Conservation (phyloP, 2,888 invertebrate genomes). For the Hydrotaea cyrtoneurina region DNA sequence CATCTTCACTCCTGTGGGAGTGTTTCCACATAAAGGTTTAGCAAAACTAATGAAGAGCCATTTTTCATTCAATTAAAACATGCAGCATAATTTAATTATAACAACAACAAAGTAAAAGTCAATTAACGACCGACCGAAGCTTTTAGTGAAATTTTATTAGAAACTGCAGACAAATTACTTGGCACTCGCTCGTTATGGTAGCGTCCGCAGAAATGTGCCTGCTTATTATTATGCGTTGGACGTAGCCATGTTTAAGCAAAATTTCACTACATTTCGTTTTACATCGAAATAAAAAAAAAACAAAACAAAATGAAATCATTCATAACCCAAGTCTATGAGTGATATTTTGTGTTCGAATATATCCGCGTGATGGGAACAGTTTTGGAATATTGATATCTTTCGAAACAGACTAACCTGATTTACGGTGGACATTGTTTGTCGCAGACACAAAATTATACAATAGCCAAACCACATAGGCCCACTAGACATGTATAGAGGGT, state of each 20-base stretch:
- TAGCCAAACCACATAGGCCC: too few species aligned
- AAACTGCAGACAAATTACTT: conserved; percentile 59
- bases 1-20: conserved; percentile 35
- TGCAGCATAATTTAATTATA: conserved; percentile 59
- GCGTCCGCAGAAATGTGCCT: neutral
- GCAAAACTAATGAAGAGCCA: conserved; percentile 49
- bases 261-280: conserved; percentile 54
- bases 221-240: conserved; percentile 52
- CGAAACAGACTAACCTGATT: neutral
- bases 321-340: neutral
- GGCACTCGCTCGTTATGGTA: conserved; percentile 43
- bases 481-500: too few species aligned
- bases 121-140: conserved; percentile 3
- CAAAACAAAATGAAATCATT: neutral
- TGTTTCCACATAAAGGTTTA: conserved; percentile 36
- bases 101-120: neutral
- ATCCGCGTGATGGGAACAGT: conserved; percentile 15
- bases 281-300: conserved; percentile 4
- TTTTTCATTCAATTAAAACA: conserved; percentile 49
- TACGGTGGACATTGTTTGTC: neutral
- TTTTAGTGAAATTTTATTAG: conserved; percentile 62
- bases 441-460: too few species aligned
- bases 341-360: conserved; percentile 1
- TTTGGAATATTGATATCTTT: conserved; percentile 48
- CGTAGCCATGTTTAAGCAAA: conserved; percentile 34